phyloP scores from a whole-genome alignment of 2,888 invertebrate genomes.

The Conus canariensis region DNA sequence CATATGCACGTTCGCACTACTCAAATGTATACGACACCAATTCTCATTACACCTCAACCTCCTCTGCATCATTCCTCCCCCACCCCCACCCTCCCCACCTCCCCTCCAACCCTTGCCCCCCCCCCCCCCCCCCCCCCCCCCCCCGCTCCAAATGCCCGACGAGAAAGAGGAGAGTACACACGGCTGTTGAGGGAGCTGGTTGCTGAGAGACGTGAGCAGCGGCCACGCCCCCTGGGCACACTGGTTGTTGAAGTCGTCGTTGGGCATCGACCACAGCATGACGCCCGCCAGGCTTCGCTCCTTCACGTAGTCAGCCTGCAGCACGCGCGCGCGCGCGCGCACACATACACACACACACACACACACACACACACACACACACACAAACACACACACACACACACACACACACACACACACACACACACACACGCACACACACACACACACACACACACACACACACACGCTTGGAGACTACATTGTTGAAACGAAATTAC shows the following conservation, averaged over 20 bases:
- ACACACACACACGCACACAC: constrained; percentile 14
- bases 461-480: background rate
- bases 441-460: constrained; percentile 8
- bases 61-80: too few species aligned
- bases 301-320: constrained; percentile 46
- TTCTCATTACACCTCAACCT: too few species aligned
- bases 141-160: background rate
- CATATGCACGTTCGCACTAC: too few species aligned
- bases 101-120: too few species aligned
- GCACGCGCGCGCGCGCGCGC: background rate
- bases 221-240: constrained; percentile 50
- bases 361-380: background rate
- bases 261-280: constrained; percentile 88
- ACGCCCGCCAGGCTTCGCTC: constrained; percentile 79
- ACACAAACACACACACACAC: background rate
- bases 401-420: background rate
- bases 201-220: constrained; percentile 41
- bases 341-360: constrained; percentile 17
- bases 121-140: background rate
- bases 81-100: too few species aligned
- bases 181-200: constrained; percentile 42
- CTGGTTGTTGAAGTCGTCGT: constrained; percentile 55
- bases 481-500: background rate
- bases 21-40: too few species aligned
- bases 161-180: too few species aligned